Conservation (phyloP, 64 coral and sea anemone species). For the Pocillopora damicornis region DNA sequence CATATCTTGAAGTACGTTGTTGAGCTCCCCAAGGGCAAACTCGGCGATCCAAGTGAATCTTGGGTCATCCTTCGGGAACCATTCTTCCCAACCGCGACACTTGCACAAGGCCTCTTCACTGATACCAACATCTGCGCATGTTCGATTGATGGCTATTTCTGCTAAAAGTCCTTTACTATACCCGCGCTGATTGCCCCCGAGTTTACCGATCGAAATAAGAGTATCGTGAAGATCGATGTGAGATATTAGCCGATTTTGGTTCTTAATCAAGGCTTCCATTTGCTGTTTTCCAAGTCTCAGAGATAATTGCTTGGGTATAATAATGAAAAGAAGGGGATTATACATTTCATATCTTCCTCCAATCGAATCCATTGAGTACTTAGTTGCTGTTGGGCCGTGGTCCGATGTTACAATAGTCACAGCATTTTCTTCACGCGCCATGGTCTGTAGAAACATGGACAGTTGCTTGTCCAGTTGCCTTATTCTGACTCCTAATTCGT, state of each 20-base stretch:
- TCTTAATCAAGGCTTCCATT: background rate
- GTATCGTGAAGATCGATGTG: slow-evolving; percentile 12
- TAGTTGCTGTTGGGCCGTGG: slow-evolving; percentile 28
- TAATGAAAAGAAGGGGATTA: slow-evolving; percentile 5
- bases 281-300: background rate
- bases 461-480: slow-evolving; percentile 6
- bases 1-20: slow-evolving; percentile 21
- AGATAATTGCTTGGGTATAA: slow-evolving; percentile 19
- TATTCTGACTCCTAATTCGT: slow-evolving; percentile 13
- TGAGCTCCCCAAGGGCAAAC: slow-evolving; percentile 37
- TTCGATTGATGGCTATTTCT: slow-evolving; percentile 18
- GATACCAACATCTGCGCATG: background rate
- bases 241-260: slow-evolving; percentile 22
- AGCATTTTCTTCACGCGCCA: slow-evolving; percentile 17
- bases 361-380: background rate
- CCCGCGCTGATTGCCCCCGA: background rate
- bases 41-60: slow-evolving; percentile 33
- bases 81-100: slow-evolving; percentile 24
- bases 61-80: slow-evolving; percentile 16
- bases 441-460: background rate
- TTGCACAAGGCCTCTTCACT: background rate
- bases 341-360: slow-evolving; percentile 31
- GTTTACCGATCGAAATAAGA: background rate
- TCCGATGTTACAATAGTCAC: slow-evolving; percentile 29
- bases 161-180: background rate